Evolutionary conservation across 2,888 invertebrate species (phyloP).

Genomic region (Anagyrus pseudococci): DNA sequence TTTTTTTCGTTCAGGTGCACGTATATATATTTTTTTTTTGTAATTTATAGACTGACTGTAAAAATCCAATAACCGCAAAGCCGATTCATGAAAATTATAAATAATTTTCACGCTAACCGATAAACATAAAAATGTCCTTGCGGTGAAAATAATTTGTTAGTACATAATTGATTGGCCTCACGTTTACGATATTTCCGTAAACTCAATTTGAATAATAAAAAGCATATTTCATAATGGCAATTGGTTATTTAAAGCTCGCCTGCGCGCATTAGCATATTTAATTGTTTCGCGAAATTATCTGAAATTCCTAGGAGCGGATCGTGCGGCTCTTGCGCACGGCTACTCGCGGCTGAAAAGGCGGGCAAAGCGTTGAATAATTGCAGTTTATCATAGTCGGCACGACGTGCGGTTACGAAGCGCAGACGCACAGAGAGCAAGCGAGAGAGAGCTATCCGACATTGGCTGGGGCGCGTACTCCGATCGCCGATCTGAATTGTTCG

Average conservation of each 20-base stretch:
- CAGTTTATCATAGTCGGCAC: not conserved
- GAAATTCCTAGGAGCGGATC: not conserved
- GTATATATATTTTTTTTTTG: too few relatives aligned
- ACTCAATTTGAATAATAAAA: too few relatives aligned
- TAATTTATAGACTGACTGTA: not conserved
- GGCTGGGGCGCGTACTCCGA: conserved; percentile 2
- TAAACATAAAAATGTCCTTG: not conserved
- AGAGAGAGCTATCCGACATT: conserved; percentile 1
- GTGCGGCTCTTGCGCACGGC: not conserved
- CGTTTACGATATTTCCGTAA: not conserved
- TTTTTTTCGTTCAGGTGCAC: too few relatives aligned
- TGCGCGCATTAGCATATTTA: not conserved
- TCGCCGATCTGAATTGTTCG: conserved; percentile 1
- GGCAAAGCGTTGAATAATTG: conserved; percentile 15
- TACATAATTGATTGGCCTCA: too few relatives aligned
- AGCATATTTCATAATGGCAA: too few relatives aligned
- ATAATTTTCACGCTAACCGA: not conserved
- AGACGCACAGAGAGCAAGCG: not conserved
- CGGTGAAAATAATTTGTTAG: not conserved
- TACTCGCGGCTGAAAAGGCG: not conserved
- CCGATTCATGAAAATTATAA: not conserved
- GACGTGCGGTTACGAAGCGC: not conserved
- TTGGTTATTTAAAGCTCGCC: too few relatives aligned
- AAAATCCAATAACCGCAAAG: not conserved
- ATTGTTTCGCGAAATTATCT: conserved; percentile 8